Conservation (phyloP, 2,113 vertebrate species). For the Crotophaga sulcirostris region DNA sequence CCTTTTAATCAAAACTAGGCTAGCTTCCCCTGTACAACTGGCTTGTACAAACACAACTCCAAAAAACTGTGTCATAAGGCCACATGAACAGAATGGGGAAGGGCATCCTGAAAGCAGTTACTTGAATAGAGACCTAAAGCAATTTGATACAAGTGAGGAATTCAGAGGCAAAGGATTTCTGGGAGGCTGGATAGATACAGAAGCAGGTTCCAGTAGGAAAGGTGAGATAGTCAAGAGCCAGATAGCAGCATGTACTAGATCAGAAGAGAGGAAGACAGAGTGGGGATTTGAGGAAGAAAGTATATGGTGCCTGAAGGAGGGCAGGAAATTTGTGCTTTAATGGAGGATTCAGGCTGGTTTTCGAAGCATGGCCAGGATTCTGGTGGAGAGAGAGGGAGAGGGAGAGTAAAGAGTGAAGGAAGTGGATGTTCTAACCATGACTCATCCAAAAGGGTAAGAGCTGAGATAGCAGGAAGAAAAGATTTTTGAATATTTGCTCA, state of each 20-base stretch:
- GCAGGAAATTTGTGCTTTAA: background rate
- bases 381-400: background rate
- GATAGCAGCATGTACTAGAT: background rate
- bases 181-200: background rate
- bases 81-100: background rate
- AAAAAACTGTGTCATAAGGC: background rate
- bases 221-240: background rate
- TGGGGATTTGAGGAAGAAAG: background rate
- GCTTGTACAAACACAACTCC: background rate
- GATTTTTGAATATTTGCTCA: background rate
- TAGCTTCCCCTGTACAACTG: background rate
- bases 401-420: background rate
- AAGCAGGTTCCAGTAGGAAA: background rate
- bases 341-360: background rate
- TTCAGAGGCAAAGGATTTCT: background rate
- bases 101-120: background rate
- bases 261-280: background rate
- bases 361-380: background rate
- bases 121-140: background rate
- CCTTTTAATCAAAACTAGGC: background rate
- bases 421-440: background rate
- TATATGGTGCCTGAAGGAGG: background rate
- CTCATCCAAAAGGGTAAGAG: background rate
- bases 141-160: background rate
- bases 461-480: background rate